Evolutionary conservation across 2,888 invertebrate species (phyloP).

Genomic region (Galeruca laticollis): DNA sequence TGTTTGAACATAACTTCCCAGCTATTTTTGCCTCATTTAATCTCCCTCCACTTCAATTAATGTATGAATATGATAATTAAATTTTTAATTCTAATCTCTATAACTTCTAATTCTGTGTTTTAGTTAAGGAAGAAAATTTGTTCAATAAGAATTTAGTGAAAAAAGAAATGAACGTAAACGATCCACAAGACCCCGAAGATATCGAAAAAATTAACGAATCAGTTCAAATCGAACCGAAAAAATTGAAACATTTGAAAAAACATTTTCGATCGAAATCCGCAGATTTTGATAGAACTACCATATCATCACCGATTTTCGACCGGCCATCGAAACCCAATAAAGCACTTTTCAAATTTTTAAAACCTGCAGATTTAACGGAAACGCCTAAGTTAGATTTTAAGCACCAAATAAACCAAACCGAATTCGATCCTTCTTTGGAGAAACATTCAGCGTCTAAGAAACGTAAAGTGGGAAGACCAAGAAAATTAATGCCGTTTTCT

Average conservation of each 20-base stretch:
- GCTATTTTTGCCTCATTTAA: too few relatives aligned
- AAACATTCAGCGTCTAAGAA: slow-evolving; percentile 74
- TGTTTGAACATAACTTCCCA: too few relatives aligned
- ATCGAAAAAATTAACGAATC: background rate
- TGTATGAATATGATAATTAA: too few relatives aligned
- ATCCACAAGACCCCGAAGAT: background rate
- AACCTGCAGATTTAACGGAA: slow-evolving; percentile 65
- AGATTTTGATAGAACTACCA: slow-evolving; percentile 26
- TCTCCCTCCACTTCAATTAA: too few relatives aligned
- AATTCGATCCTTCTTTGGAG: slow-evolving; percentile 48
- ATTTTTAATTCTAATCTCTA: too few relatives aligned
- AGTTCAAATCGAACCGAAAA: slow-evolving; percentile 13
- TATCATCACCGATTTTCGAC: slow-evolving; percentile 59
- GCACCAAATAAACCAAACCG: slow-evolving; percentile 46
- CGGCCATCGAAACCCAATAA: slow-evolving; percentile 53
- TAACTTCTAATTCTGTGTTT: slow-evolving; percentile 1
- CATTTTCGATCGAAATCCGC: slow-evolving; percentile 30
- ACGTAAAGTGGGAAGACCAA: slow-evolving; percentile 85
- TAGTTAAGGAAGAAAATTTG: slow-evolving; percentile 6
- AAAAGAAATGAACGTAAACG: background rate
- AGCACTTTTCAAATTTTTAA: slow-evolving; percentile 59
- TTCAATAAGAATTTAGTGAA: background rate
- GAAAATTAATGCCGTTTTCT: slow-evolving; percentile 73
- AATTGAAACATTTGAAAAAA: slow-evolving; percentile 25
- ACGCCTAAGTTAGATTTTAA: slow-evolving; percentile 49